Conservation (phyloP, 2,113 vertebrate genomes). For the Cynoglossus semilaevis region DNA sequence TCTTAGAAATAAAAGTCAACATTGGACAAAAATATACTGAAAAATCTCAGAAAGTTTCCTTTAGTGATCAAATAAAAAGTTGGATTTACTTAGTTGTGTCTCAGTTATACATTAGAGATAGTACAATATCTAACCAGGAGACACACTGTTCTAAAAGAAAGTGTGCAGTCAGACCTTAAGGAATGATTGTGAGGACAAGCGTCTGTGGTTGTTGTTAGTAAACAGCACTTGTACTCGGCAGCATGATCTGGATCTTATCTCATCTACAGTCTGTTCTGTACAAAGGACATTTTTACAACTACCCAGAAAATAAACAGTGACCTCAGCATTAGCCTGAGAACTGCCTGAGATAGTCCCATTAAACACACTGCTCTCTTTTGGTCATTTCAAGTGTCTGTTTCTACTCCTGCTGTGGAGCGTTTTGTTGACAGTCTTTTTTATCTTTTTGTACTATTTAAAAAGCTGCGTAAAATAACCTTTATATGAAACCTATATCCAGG, state of each 20-base stretch:
- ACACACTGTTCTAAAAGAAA: constrained; percentile 20
- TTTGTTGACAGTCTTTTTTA: not conserved
- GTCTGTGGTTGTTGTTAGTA: constrained; percentile 47
- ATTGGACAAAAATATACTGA: too few relatives aligned
- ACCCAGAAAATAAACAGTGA: constrained; percentile 22
- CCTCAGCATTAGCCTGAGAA: constrained; percentile 19
- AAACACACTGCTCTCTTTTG: not conserved
- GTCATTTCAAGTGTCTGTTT: not conserved
- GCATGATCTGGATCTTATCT: constrained; percentile 63
- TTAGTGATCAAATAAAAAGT: too few relatives aligned
- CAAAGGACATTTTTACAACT: constrained; percentile 57
- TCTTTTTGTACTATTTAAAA: too few relatives aligned
- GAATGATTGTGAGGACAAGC: not conserved
- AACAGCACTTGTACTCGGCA: constrained; percentile 42
- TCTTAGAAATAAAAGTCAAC: too few relatives aligned
- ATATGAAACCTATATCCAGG: too few relatives aligned
- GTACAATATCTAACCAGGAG: too few relatives aligned
- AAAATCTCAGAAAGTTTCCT: too few relatives aligned
- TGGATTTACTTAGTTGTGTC: too few relatives aligned
- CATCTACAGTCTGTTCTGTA: constrained; percentile 58
- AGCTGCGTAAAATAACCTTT: too few relatives aligned
- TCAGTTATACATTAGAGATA: too few relatives aligned
- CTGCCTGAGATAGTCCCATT: constrained; percentile 2
- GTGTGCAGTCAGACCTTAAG: not conserved
- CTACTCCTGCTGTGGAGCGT: not conserved